Evolutionary conservation across 2,797 vertebrate species (phyloP), one percentile per base, ranked within the genome.

Genomic region (Valencia hispanica): DNA sequence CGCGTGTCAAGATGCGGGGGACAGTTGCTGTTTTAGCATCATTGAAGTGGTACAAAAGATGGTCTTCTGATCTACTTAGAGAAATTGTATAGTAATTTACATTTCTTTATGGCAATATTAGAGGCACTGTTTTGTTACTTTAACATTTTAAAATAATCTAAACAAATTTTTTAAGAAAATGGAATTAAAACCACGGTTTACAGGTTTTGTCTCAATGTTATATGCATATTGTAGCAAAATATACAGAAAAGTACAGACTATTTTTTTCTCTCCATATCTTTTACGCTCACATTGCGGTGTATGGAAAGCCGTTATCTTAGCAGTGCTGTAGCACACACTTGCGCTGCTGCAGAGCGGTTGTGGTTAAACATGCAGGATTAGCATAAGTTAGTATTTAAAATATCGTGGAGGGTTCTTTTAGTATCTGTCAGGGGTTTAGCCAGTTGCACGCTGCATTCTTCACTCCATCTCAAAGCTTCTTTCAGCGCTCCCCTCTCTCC

Each of bases 331-430:
- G 75, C 70, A 61, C 73, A 45, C 51, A 57, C 79, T 80, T 76
- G 72, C 45, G 41, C 70, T 73, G 22, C 10, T 65, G 71, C 75
- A 25, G 78, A 77, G 73, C 39, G 32, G 36, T 83, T 48, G 45
- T 65, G 72, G 74, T 78, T 82, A 66, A 77, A 85, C 79, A 71
- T 86, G 77, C 55, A 73, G 75, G 80, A 86, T 92, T 82, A 78
- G 51, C 66, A 76, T 82, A 75, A 68, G 41, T 79, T 73, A 69
- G 65, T 39, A 6, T 69, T 68, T 36, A 83, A 84, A 68, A 84
- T 78, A 79, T 73, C 1, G 70, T 68, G 55, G 50, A 72, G 72
- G 15, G 72, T 83, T 80, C 57, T 81, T 83, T 83, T 69, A 73
- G 70, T 51, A 80, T 82, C 86, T 85, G 63, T 53, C 77, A 65